Base-by-base conservation (phyloP, 2,888 invertebrate genomes). In the Odontomyia ornata region DNA sequence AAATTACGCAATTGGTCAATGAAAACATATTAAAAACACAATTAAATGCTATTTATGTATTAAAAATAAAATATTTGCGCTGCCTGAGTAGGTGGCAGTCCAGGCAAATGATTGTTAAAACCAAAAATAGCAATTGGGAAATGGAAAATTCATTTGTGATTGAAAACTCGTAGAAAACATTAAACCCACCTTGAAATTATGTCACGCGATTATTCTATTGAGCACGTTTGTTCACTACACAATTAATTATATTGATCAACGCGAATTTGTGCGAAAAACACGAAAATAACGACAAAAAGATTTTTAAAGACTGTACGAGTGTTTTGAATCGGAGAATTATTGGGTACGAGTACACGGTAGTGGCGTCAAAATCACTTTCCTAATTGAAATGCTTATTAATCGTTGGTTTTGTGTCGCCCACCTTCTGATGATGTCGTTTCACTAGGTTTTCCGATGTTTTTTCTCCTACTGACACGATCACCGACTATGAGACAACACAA, bases 171-270 rank as follows among this genome's bases (percentile, higher is more conserved):
- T 15, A 23, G 46, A 28, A 30, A 73, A 73, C 57, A 73, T 56
- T 73, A 36, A 73, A 60, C 60, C 60, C 60, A 73, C 73, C 73
- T 73, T 73, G 73, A 43, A 73, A 73, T 73, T 73, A 73, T 73
- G 36, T 73, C 73, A 73, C 73, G 60, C n/a, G 60, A 56, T 15
- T 57, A 9, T 30, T 65, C 62, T 18, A 9, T 52, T 15, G 52
- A 18, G 13, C 52, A 9, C 52, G 52, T 52, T 52, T 52, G 3
- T 2, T n/a, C 52, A 52, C 52, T 4, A n/a, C 18, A 52, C 52
- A 9, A 52, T 52, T 4, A 18, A 52, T 9, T 52, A 5, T 3
- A 9, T 52, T 18, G 5, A 9, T 15, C 52, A 9, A 4, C 3
- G 52, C 4, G 13, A 15, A 9, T 52, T 18, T 13, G 52, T 52